phyloP scores from a whole-genome alignment of 1,140 invertebrate species.

The Drosophila sucinea region DNA sequence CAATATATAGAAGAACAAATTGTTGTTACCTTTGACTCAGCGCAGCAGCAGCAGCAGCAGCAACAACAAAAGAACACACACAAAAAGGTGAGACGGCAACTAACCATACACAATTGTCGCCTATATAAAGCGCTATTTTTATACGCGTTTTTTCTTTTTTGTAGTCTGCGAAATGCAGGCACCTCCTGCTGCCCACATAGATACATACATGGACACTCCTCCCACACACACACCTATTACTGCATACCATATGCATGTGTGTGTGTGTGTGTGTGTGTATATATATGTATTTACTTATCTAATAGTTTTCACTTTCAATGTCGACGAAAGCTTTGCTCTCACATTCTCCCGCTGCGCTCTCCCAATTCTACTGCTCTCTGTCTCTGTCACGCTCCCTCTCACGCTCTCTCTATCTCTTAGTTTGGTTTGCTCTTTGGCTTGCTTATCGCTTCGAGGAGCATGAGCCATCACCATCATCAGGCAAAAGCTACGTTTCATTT shows the following conservation, averaged over 20 bases:
- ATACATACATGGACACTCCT: background rate
- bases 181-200: background rate
- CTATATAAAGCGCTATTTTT: background rate
- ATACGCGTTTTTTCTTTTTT: background rate
- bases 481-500: constrained; percentile 1
- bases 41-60: background rate
- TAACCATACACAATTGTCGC: constrained; percentile 10
- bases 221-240: constrained; percentile 16
- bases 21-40: constrained; percentile 1
- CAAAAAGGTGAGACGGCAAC: constrained; percentile 8
- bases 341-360: background rate
- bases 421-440: constrained; percentile 4
- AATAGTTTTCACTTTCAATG: constrained; percentile 80
- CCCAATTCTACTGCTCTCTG: background rate
- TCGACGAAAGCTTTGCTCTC: constrained; percentile 39
- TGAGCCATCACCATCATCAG: background rate
- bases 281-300: constrained; percentile 49
- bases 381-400: background rate
- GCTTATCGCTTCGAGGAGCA: background rate
- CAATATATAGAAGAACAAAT: no score
- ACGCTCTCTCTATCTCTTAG: constrained; percentile 1
- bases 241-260: background rate
- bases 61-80: no score
- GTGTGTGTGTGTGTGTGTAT: background rate
- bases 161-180: background rate